Evolutionary conservation across 2,888 invertebrate species (phyloP).

Genomic region (Spialia ferax): DNA sequence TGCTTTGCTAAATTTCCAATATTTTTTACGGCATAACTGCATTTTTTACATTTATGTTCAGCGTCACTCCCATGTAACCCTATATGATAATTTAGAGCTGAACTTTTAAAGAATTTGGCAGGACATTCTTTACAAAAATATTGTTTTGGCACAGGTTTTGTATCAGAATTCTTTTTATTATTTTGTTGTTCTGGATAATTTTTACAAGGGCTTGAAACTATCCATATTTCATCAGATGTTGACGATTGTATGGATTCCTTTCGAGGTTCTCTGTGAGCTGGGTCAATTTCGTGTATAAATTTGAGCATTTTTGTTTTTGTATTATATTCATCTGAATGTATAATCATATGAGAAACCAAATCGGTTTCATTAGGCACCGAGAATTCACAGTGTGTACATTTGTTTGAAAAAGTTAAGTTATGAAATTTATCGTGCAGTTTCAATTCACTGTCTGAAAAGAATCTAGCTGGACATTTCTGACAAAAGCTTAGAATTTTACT

Average conservation of each 20-base stretch:
- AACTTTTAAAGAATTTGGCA: constrained; percentile 90
- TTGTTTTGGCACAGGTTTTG: constrained; percentile 71
- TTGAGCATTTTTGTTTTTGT: constrained; percentile 91
- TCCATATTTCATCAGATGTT: constrained; percentile 75
- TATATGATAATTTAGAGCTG: constrained; percentile 90
- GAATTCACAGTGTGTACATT: constrained; percentile 93
- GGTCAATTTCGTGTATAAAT: constrained; percentile 88
- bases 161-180: constrained; percentile 60
- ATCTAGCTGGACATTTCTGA: constrained; percentile 94
- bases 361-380: constrained; percentile 90
- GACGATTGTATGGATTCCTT: constrained; percentile 73
- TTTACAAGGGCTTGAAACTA: constrained; percentile 66
- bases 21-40: constrained; percentile 90
- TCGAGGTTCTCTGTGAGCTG: constrained; percentile 88
- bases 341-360: constrained; percentile 89
- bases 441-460: constrained; percentile 91
- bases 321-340: constrained; percentile 93
- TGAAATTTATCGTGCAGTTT: constrained; percentile 91
- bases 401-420: constrained; percentile 87
- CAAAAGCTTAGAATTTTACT: constrained; percentile 90
- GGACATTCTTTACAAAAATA: constrained; percentile 89
- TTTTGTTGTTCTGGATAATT: constrained; percentile 56
- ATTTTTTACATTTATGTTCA: constrained; percentile 89
- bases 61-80: constrained; percentile 89
- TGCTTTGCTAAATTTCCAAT: constrained; percentile 90